Percentiles rank a stretch among this genome's conserved stretches.
Evolutionary conservation across 2,797 vertebrate genomes (phyloP).

Genomic region (Erithacus rubecula): DNA sequence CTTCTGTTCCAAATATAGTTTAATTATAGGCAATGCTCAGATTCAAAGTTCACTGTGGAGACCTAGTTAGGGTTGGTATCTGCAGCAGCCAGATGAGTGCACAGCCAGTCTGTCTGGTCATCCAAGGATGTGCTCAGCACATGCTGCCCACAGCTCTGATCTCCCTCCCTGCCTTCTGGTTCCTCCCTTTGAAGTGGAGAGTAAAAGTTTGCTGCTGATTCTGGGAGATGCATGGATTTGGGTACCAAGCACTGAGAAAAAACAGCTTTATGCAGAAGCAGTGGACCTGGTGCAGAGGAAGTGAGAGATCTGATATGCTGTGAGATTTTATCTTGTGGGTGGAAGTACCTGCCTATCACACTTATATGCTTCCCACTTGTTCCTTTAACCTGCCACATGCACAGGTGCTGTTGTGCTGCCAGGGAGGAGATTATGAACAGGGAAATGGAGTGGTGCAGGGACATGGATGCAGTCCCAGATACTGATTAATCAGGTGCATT

Average conservation of each 20-base stretch:
- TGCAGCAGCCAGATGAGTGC: not conserved
- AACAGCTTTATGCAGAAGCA: not conserved
- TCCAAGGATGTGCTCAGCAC: not conserved
- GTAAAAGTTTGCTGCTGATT: not conserved
- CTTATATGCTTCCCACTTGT: not conserved
- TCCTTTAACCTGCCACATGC: not conserved
- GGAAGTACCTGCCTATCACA: not conserved
- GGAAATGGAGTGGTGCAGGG: not conserved
- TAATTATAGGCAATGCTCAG: not conserved
- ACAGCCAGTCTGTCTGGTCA: not conserved
- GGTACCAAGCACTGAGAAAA: not conserved
- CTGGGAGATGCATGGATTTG: not conserved
- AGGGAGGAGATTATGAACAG: not conserved
- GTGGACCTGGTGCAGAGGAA: not conserved
- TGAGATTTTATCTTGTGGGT: not conserved
- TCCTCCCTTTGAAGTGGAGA: not conserved
- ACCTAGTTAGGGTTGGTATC: not conserved
- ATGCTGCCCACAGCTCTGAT: not conserved
- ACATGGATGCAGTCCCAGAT: not conserved
- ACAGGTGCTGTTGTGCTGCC: not conserved
- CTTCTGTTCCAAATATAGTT: not conserved
- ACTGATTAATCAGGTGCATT: not conserved
- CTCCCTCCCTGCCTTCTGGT: not conserved
- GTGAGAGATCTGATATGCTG: not conserved
- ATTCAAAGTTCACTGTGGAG: not conserved